These are phyloP conservation scores for Myioborus melanocephalus DNA, from an alignment of 2,797 vertebrate species.

Conservation along the genomic window DNA sequence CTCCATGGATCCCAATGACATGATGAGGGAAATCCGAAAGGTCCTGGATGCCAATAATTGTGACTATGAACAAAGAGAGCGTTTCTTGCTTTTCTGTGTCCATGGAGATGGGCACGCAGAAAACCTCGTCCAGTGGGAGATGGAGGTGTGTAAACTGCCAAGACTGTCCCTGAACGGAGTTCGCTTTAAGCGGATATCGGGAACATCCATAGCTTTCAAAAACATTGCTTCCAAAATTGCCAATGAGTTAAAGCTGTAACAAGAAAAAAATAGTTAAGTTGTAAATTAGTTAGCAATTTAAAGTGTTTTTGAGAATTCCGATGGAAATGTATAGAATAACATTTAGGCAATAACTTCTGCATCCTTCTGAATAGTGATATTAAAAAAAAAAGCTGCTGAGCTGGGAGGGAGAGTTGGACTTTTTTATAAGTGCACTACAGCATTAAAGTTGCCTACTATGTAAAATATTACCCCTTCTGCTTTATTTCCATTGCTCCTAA, in stretches of 20 bases:
- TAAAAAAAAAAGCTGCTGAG: constrained; percentile 78
- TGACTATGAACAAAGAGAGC: constrained; percentile 88
- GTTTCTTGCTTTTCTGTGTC: constrained; percentile 88
- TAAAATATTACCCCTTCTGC: constrained; percentile 78
- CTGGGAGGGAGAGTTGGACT: constrained; percentile 78
- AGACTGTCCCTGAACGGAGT: constrained; percentile 91
- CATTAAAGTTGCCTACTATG: constrained; percentile 82
- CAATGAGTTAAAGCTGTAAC: constrained; percentile 93
- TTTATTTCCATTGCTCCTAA: constrained; percentile 76
- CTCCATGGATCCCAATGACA: constrained; percentile 87
- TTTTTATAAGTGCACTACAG: constrained; percentile 86
- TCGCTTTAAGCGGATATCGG: constrained; percentile 90
- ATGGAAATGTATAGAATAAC: constrained; percentile 93
- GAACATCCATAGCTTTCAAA: constrained; percentile 92
- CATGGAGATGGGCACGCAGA: constrained; percentile 86
- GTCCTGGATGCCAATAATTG: constrained; percentile 89
- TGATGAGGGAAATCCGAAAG: constrained; percentile 89
- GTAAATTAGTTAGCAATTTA: constrained; percentile 95
- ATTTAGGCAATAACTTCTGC: constrained; percentile 97
- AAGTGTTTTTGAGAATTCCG: constrained; percentile 83
- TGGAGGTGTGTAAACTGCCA: constrained; percentile 92
- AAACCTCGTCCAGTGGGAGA: constrained; percentile 90
- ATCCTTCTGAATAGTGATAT: constrained; percentile 86
- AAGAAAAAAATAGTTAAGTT: constrained; percentile 82
- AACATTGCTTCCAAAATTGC: constrained; percentile 94